Evolutionary conservation across 1,140 invertebrate species (phyloP).

Genomic region (Drosophila asahinai): DNA sequence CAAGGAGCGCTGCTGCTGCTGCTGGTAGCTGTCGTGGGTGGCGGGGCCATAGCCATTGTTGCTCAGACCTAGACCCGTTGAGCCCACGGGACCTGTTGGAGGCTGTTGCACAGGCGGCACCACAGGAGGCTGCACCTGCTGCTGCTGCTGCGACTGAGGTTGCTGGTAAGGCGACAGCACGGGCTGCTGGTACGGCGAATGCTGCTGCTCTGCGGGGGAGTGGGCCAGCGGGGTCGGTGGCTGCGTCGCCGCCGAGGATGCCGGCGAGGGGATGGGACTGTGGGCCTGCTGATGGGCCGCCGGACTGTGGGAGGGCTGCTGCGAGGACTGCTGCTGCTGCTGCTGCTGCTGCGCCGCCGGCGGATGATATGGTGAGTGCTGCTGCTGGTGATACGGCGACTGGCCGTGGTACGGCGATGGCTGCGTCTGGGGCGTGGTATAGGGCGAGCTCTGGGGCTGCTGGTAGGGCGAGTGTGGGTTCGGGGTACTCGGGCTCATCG

Average conservation of each 20-base stretch:
- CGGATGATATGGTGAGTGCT: constrained; percentile 70
- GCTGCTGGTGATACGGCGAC: constrained; percentile 84
- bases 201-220: constrained; percentile 76
- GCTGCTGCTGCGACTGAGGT: constrained; percentile 44
- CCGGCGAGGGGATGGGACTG: constrained; percentile 79
- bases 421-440: constrained; percentile 84
- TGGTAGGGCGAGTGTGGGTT: constrained; percentile 84
- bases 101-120: constrained; percentile 53
- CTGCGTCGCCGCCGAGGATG: constrained; percentile 77
- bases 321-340: constrained; percentile 53
- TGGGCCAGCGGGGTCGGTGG: constrained; percentile 72
- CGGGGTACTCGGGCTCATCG: constrained; percentile 84
- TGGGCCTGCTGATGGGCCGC: constrained; percentile 66
- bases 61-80: constrained; percentile 48
- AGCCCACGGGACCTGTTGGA: constrained; percentile 22
- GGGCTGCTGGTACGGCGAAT: constrained; percentile 81
- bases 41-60: constrained; percentile 53
- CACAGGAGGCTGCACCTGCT: constrained; percentile 58
- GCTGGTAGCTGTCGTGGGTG: constrained; percentile 51
- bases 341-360: constrained; percentile 58
- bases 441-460: constrained; percentile 84
- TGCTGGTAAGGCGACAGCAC: constrained; percentile 77
- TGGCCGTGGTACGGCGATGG: constrained; percentile 85
- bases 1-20: constrained; percentile 59
- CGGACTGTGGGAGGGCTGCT: constrained; percentile 51